phyloP scores from a whole-genome alignment of 2,888 invertebrate genomes.

The Mystacides longicornis region DNA sequence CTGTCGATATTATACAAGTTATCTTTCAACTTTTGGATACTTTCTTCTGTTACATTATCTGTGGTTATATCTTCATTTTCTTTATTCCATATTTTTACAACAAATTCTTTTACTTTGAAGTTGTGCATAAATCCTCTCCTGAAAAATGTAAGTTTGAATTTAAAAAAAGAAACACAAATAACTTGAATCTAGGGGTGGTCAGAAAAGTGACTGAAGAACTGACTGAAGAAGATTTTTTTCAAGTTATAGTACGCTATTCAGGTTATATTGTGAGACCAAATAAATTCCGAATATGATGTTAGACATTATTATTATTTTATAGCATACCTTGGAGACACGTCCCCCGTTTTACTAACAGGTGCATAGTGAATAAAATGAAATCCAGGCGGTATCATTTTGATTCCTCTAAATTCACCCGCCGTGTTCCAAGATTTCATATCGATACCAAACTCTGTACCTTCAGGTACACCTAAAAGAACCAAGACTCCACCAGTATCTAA shows the following conservation, averaged over 20 bases:
- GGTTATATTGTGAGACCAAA: too few relatives aligned
- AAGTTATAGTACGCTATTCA: too few relatives aligned
- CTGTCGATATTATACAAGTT: conserved; percentile 68
- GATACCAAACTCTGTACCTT: conserved; percentile 93
- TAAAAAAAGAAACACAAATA: too few relatives aligned
- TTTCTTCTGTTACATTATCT: conserved; percentile 57
- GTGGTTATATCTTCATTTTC: conserved; percentile 65
- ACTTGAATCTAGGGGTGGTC: too few relatives aligned
- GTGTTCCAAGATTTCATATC: conserved; percentile 87
- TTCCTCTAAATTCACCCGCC: conserved; percentile 85
- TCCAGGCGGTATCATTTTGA: conserved; percentile 99
- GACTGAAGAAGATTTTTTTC: too few relatives aligned
- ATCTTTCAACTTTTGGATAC: conserved; percentile 55
- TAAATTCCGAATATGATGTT: too few relatives aligned
- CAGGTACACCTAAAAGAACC: conserved; percentile 78
- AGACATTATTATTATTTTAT: too few relatives aligned
- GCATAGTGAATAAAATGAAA: conserved; percentile 90
- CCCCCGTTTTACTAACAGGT: conserved; percentile 55
- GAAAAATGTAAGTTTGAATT: too few relatives aligned
- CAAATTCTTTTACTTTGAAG: conserved; percentile 73
- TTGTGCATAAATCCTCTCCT: conserved; percentile 80
- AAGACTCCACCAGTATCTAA: conserved; percentile 77
- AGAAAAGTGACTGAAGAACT: too few relatives aligned
- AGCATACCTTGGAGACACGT: conserved; percentile 57
- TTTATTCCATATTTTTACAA: conserved; percentile 84